phyloP scores from a whole-genome alignment of 1,140 invertebrate species.

The Tetraneura akinire region DNA sequence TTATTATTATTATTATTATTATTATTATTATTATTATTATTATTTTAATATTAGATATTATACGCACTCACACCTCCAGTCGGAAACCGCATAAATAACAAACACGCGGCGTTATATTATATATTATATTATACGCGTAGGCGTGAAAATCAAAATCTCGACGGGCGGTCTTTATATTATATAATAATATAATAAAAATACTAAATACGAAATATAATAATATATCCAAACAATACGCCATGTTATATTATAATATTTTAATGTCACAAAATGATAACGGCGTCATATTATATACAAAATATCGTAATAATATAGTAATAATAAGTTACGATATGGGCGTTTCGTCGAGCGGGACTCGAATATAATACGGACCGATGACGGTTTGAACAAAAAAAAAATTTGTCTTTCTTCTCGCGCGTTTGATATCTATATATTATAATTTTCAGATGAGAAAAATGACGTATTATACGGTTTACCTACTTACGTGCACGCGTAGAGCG shows the following conservation, averaged over 20 bases:
- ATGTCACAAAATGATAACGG: neutral
- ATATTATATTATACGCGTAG: neutral
- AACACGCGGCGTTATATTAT: neutral
- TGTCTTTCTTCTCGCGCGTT: neutral
- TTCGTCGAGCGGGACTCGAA: neutral
- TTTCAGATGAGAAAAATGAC: neutral
- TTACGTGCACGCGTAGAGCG: neutral
- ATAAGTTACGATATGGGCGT: neutral
- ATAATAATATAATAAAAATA: neutral
- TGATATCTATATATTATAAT: too few relatives aligned
- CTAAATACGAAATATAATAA: neutral
- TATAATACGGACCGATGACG: neutral
- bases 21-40: too few relatives aligned
- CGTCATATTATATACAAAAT: neutral
- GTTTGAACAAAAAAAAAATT: too few relatives aligned
- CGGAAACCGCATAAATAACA: neutral
- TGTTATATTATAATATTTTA: too few relatives aligned
- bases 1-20: neutral
- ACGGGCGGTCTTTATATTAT: slow-evolving; percentile 5
- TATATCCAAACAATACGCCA: neutral
- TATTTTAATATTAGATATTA: neutral
- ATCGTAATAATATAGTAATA: too few relatives aligned
- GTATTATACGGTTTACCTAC: too few relatives aligned
- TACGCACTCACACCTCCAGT: neutral
- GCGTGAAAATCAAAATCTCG: slow-evolving; percentile 6